Conservation (phyloP, 2,888 invertebrate genomes). For the Therioaphis trifolii region DNA sequence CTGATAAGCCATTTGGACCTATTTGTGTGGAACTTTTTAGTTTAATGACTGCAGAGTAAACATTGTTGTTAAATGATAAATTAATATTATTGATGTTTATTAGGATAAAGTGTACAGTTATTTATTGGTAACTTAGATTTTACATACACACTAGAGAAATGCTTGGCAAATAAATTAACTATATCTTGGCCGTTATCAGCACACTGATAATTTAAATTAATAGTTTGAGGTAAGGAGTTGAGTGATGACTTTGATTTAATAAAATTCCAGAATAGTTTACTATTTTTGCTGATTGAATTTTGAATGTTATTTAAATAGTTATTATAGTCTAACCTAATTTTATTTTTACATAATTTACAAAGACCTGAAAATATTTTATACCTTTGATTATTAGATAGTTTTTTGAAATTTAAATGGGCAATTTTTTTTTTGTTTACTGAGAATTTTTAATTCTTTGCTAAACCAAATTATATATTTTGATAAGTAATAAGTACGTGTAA, state of each 20-base stretch:
- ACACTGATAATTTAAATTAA: background rate
- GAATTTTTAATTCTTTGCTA: too few relatives aligned
- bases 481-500: too few relatives aligned
- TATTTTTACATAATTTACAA: background rate
- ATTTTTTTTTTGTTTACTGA: too few relatives aligned
- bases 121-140: background rate
- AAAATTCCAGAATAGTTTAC: constrained; percentile 4
- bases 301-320: too few relatives aligned
- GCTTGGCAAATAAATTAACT: background rate
- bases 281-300: background rate
- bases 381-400: too few relatives aligned
- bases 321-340: background rate
- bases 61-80: background rate
- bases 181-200: background rate
- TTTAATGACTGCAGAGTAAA: too few relatives aligned
- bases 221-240: background rate
- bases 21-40: background rate
- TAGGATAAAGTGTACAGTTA: background rate
- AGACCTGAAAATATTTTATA: background rate
- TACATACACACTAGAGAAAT: background rate
- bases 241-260: background rate
- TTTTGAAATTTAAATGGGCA: too few relatives aligned
- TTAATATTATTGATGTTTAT: background rate
- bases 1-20: background rate
- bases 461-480: too few relatives aligned